phyloP scores from a whole-genome alignment of 2,797 vertebrate genomes.

The Pseudomugil tenellus region DNA sequence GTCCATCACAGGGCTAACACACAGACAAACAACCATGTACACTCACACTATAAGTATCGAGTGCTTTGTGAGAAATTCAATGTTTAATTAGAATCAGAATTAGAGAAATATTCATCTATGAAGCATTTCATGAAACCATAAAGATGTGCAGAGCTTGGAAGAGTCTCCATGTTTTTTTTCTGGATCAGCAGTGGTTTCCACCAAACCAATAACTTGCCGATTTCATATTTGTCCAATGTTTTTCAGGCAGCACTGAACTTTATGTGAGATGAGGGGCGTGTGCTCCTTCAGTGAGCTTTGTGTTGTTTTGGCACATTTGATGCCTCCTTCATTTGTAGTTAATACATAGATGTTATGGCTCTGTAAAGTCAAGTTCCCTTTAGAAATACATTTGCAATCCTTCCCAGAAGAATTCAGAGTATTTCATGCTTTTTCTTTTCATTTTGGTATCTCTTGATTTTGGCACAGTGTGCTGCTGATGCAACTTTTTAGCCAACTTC shows the following conservation, averaged over 20 bases:
- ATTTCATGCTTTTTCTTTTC: background rate
- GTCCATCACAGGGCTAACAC: too few species aligned
- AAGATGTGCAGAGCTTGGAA: constrained; percentile 4
- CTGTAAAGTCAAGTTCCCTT: background rate
- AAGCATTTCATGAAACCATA: background rate
- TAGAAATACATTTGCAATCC: background rate
- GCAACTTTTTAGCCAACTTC: background rate
- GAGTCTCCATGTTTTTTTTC: background rate
- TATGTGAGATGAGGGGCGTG: constrained; percentile 9
- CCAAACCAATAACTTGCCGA: background rate
- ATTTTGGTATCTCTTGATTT: background rate
- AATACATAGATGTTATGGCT: background rate
- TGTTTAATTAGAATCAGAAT: background rate
- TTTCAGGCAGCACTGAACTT: constrained; percentile 19
- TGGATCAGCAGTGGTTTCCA: constrained; percentile 4
- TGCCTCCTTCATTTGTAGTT: constrained; percentile 3
- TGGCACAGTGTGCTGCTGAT: background rate
- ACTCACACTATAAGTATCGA: too few species aligned
- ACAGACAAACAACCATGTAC: too few species aligned
- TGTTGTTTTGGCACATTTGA: constrained; percentile 14
- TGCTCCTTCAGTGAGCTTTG: constrained; percentile 7
- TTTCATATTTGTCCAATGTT: constrained; percentile 10
- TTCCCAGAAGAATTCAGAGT: background rate
- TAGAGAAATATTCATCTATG: background rate
- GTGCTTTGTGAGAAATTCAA: background rate